Base-by-base conservation (phyloP, 2,888 invertebrate genomes). In the Xylota segnis region DNA sequence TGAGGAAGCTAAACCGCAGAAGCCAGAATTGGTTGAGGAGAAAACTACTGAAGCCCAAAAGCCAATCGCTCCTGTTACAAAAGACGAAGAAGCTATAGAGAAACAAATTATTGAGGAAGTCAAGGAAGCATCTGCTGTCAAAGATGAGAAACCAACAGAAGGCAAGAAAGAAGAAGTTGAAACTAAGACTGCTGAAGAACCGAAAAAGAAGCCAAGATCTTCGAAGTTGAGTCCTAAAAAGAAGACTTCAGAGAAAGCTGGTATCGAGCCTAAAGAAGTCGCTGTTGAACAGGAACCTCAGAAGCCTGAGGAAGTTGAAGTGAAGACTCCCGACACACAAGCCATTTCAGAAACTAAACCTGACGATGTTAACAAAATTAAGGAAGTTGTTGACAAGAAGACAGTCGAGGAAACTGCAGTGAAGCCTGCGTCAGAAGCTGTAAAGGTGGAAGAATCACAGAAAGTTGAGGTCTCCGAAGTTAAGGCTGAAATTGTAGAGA, bases 101-200 rank as follows among this genome's bases (percentile, higher is more conserved):
- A 23, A 83, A 71, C 45, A 61, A 16, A 56, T 59, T 10, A 12
- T 27, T 6, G 34, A 79, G 5, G 82, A 66, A 0, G 6, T 4
- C 4, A 14, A 71, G 18, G 18, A 37, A 14, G n/a, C 6, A 3
- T 52, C 12, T 4, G 10, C 18, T 16, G 54, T 29, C 0, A 14
- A 9, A 27, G 6, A 23, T 7, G 18, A 71, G 10, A 59, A 63
- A 37, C 37, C 47, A 29, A 2, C n/a, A 0, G 58, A 74, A 47
- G n/a, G 23, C 9, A 66, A 50, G n/a, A 37, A 70, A 10, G 65
- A 68, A 23, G 37, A 88, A 76, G 87, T 87, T 9, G 88, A 89
- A 81, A 87, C 79, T 54, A 88, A 89, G 66, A 4, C 12, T 40
- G 12, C 12, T 40, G 87, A 83, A 86, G 66, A 58, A 58, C 56